Conservation (phyloP, 23 tunicate genomes). For the Oikopleura vanhoeffeni region DNA sequence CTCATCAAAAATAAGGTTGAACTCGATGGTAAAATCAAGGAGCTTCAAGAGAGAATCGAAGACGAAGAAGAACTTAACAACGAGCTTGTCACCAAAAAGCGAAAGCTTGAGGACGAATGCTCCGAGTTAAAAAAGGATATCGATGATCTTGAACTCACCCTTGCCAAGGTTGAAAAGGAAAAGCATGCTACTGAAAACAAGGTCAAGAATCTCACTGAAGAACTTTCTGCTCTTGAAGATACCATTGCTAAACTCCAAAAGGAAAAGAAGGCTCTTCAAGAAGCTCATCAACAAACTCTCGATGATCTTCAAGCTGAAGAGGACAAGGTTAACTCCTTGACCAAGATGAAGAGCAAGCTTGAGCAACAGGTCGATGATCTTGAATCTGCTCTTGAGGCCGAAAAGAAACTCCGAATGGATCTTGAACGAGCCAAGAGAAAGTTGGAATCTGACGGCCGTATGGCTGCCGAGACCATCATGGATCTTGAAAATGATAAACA, state of each 20-base stretch:
- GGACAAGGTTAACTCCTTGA: constrained; percentile 54
- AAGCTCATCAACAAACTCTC: no score
- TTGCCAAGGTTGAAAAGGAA: no score
- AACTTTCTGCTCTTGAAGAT: constrained; percentile 53
- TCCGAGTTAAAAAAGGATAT: constrained; percentile 83
- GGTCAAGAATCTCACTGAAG: constrained; percentile 68
- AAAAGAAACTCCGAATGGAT: constrained; percentile 79
- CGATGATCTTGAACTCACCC: no score
- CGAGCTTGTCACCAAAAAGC: constrained; percentile 69
- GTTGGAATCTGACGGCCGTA: no score
- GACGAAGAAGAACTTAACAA: constrained; percentile 94
- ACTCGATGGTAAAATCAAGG: constrained; percentile 68
- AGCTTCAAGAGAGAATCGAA: constrained; percentile 62
- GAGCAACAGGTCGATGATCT: constrained; percentile 93
- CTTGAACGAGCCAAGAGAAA: no score
- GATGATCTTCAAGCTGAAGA: no score
- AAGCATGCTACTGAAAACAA: no score
- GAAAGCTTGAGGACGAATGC: constrained; percentile 87
- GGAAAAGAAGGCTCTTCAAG: no score
- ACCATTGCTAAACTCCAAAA: constrained; percentile 38
- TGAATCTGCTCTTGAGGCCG: constrained; percentile 70
- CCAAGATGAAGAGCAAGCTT: constrained; percentile 57
- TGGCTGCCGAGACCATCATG: no score
- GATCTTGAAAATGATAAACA: no score
- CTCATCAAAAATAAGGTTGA: constrained; percentile 72